A percentile compares a stretch with the other conserved stretches of the same genome.
These are phyloP conservation scores for Coptodon bakossiorum DNA, from an alignment of 2,113 vertebrate species.

Conservation along the genomic window DNA sequence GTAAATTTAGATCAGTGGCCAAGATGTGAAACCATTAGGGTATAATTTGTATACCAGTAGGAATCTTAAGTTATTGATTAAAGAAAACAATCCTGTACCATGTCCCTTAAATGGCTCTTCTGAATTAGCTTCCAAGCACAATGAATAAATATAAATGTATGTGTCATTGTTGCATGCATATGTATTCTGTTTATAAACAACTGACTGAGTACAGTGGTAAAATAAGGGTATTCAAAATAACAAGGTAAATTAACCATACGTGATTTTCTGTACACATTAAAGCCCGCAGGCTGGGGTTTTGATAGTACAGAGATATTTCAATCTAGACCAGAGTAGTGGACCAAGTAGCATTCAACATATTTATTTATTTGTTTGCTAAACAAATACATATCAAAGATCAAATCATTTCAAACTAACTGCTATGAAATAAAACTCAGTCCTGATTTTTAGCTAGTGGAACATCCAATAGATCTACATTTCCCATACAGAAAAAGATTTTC, in stretches of 20 bases:
- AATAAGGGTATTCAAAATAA: not conserved
- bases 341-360: not conserved
- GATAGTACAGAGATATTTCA: not conserved
- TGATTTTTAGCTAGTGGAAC: not conserved
- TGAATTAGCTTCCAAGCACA: not conserved
- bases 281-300: accelerated
- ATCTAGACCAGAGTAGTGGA: not conserved
- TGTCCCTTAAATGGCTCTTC: not conserved
- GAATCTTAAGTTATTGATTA: not conserved
- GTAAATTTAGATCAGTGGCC: not conserved
- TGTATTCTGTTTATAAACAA: not conserved
- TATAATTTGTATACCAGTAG: not conserved
- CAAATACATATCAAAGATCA: not conserved
- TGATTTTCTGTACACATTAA: not conserved
- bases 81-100: not conserved
- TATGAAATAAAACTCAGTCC: not conserved
- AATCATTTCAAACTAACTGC: not conserved
- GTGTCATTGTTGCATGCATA: not conserved
- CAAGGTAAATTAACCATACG: not conserved
- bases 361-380: not conserved
- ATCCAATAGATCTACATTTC: not conserved
- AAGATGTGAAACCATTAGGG: not conserved
- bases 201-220: not conserved
- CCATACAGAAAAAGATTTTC: not conserved
- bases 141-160: not conserved